Evolutionary conservation across 2,888 invertebrate species (phyloP).

Genomic region (Dendrolimus houi): DNA sequence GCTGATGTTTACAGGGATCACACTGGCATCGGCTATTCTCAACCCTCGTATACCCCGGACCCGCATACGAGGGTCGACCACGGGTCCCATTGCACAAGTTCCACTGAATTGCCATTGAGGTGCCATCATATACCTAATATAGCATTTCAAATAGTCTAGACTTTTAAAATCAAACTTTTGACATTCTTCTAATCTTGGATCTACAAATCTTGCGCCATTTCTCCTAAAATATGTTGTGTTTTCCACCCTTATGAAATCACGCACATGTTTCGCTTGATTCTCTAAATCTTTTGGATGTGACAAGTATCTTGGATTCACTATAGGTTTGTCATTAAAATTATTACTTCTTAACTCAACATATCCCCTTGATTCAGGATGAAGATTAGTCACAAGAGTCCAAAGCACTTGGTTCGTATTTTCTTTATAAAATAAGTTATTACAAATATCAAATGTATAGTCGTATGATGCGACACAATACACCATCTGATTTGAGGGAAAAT

Average conservation of each 20-base stretch:
- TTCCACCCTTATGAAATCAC: conserved; percentile 24
- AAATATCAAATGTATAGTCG: conserved; percentile 9
- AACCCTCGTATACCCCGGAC: conserved; percentile 21
- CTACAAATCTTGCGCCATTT: conserved; percentile 19
- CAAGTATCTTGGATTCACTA: conserved; percentile 19
- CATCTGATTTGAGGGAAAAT: conserved; percentile 7
- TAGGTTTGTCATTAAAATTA: conserved; percentile 22
- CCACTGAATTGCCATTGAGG: conserved; percentile 82
- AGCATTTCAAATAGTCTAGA: conserved; percentile 25
- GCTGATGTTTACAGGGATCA: conserved; percentile 71
- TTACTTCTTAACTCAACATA: conserved; percentile 20
- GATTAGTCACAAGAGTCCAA: conserved; percentile 12
- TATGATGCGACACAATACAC: conserved; percentile 12
- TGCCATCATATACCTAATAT: conserved; percentile 46
- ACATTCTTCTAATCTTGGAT: conserved; percentile 13
- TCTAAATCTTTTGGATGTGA: conserved; percentile 25
- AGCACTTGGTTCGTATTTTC: conserved; percentile 12
- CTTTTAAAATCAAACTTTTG: conserved; percentile 9
- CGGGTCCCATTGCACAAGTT: conserved; percentile 85
- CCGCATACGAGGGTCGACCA: conserved; percentile 77
- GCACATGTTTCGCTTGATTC: conserved; percentile 19
- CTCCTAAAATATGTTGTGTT: conserved; percentile 27
- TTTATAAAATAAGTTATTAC: conserved; percentile 12
- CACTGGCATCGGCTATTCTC: conserved; percentile 31
- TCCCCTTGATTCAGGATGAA: conserved; percentile 27